Evolutionary conservation across 92 coral and sea anemone species (phyloP).

Genomic region (Porites evermanni): DNA sequence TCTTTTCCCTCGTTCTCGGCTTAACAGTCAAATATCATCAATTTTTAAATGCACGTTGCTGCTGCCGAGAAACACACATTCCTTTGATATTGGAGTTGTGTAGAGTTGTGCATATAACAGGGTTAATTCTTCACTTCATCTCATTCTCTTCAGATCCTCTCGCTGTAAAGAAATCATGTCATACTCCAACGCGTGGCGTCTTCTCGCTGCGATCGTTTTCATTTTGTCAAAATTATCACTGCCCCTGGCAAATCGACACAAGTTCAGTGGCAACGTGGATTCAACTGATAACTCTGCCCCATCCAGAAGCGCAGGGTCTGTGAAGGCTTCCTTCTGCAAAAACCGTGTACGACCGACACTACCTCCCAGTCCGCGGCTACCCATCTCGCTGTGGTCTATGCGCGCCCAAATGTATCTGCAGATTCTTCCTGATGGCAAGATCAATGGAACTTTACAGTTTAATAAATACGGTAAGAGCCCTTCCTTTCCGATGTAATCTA

Average conservation of each 20-base stretch:
- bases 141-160: slow-evolving; percentile 23
- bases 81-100: slow-evolving; percentile 40
- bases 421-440: slow-evolving; percentile 34
- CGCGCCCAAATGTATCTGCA: slow-evolving; percentile 40
- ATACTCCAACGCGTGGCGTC: not conserved
- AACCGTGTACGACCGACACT: not conserved
- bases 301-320: not conserved
- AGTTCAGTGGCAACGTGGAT: not conserved
- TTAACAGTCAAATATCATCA: slow-evolving; percentile 38
- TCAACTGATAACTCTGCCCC: not conserved
- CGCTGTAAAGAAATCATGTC: slow-evolving; percentile 11
- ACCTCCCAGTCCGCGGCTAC: slow-evolving; percentile 7
- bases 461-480: slow-evolving; percentile 12
- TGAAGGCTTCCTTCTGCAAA: not conserved
- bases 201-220: not conserved
- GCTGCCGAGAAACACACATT: slow-evolving; percentile 33
- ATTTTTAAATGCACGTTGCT: slow-evolving; percentile 22
- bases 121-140: not conserved
- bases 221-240: slow-evolving; percentile 23
- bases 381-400: slow-evolving; percentile 22
- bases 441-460: not conserved
- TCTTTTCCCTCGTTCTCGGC: not conserved
- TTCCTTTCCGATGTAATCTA: not conserved
- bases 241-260: slow-evolving; percentile 12
- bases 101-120: slow-evolving; percentile 17